Percentiles rank a stretch among this genome's conserved stretches.
These are phyloP conservation scores for Ischnus inquisitorius DNA, from an alignment of 2,888 invertebrate species.

Conservation along the genomic window DNA sequence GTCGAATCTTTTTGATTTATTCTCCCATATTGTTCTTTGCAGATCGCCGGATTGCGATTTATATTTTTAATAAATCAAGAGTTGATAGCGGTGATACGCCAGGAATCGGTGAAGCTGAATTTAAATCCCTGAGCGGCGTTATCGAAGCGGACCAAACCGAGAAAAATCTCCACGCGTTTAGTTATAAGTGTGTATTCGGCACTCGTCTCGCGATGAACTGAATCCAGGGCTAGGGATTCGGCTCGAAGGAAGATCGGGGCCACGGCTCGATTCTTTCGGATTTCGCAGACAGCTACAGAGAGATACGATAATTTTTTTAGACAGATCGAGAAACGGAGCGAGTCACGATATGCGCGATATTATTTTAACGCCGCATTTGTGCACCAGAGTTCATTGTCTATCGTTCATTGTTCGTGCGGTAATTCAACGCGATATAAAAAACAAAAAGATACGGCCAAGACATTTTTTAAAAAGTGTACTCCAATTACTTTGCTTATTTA, in stretches of 20 bases:
- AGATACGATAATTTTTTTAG: slow-evolving; percentile 9
- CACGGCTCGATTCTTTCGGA: slow-evolving; percentile 26
- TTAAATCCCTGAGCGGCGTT: slow-evolving; percentile 82
- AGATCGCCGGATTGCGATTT: slow-evolving; percentile 96
- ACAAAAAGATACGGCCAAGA: slow-evolving; percentile 25
- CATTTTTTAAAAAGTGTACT: slow-evolving; percentile 42
- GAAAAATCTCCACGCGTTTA: background rate
- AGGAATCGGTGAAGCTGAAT: slow-evolving; percentile 94
- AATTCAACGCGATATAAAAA: background rate
- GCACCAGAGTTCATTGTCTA: background rate
- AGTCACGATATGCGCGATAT: slow-evolving; percentile 17
- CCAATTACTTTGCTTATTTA: slow-evolving; percentile 62
- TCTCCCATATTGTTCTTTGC: slow-evolving; percentile 77
- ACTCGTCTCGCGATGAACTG: slow-evolving; percentile 10
- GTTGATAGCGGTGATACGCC: slow-evolving; percentile 94
- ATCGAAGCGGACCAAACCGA: background rate
- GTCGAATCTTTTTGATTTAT: background rate
- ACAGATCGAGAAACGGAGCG: slow-evolving; percentile 3
- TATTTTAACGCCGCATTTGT: slow-evolving; percentile 21
- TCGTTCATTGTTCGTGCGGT: slow-evolving; percentile 11
- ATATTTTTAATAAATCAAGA: slow-evolving; percentile 97
- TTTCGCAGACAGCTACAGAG: background rate
- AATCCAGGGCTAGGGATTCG: background rate
- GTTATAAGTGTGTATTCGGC: slow-evolving; percentile 23
- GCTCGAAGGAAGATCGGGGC: background rate